Percentiles rank a stretch among this genome's conserved stretches.
Conservation (phyloP, 2,797 vertebrate genomes). For the Anguilla anguilla region DNA sequence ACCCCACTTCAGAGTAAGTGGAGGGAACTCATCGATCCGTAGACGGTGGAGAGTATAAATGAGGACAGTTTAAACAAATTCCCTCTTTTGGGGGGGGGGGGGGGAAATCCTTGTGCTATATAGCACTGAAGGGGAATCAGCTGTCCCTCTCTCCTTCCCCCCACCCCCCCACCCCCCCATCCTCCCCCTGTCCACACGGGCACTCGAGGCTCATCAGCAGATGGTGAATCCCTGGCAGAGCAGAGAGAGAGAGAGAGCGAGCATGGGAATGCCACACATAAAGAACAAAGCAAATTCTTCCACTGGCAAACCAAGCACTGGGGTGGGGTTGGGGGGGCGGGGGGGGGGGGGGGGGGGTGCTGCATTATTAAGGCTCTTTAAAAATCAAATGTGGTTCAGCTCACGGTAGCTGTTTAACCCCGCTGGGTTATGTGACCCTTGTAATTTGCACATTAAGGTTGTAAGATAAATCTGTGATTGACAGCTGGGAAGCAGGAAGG, state of each 20-base stretch:
- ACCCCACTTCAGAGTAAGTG: not conserved
- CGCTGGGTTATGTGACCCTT: not conserved
- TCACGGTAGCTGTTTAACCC: not conserved
- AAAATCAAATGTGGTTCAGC: not conserved
- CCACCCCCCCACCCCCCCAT: not conserved
- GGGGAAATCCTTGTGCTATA: not conserved
- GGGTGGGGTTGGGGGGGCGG: not conserved
- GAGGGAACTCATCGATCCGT: not conserved
- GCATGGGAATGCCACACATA: not conserved
- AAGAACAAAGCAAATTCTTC: slow-evolving; percentile 1
- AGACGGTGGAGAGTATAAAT: not conserved
- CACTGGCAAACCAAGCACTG: not conserved
- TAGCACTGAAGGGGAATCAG: not conserved
- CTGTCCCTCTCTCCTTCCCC: not conserved
- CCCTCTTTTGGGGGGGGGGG: not conserved
- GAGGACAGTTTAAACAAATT: not conserved
- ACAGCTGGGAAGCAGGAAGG: not conserved
- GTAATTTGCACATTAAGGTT: not conserved
- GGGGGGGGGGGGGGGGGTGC: not conserved
- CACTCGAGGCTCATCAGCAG: not conserved
- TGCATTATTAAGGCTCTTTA: not conserved
- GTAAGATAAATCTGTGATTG: not conserved
- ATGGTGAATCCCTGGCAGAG: not conserved
- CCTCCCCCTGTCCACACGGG: not conserved
- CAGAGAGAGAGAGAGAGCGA: too few species aligned